Conservation (phyloP, 1,140 invertebrate species). For the Drosophila sp. region DNA sequence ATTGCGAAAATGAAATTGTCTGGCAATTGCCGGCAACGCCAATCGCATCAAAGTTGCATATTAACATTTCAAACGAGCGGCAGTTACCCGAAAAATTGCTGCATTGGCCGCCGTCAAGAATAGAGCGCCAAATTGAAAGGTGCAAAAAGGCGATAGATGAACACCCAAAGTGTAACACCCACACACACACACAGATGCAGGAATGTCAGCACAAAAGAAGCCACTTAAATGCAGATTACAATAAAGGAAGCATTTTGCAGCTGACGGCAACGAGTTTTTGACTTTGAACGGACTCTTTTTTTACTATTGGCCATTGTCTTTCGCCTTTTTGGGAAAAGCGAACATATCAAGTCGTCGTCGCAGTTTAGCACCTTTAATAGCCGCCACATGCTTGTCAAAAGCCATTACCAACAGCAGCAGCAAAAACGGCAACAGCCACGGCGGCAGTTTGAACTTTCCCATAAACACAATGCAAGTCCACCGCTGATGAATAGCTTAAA, state of each 20-base stretch:
- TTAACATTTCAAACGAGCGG: constrained; percentile 81
- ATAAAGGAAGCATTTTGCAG: constrained; percentile 71
- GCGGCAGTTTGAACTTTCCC: not conserved
- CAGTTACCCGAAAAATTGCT: constrained; percentile 80
- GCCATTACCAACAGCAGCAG: constrained; percentile 39
- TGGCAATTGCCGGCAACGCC: constrained; percentile 67
- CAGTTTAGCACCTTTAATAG: constrained; percentile 64
- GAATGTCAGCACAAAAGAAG: constrained; percentile 71
- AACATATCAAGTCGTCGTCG: constrained; percentile 65
- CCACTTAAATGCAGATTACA: constrained; percentile 82
- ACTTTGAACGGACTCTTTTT: constrained; percentile 31
- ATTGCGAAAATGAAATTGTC: constrained; percentile 78
- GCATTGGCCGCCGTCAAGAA: constrained; percentile 70
- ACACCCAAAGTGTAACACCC: constrained; percentile 26
- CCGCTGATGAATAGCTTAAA: constrained; percentile 10
- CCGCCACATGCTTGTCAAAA: constrained; percentile 49
- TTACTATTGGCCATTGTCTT: constrained; percentile 49
- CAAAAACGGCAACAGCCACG: constrained; percentile 13
- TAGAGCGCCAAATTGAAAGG: constrained; percentile 76
- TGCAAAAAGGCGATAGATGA: constrained; percentile 41
- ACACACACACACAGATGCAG: constrained; percentile 9
- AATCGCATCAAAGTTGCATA: constrained; percentile 80
- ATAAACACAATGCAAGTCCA: constrained; percentile 5
- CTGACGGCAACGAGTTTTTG: constrained; percentile 62
- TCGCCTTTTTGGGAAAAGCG: constrained; percentile 40